Base-by-base conservation (phyloP, 1,140 invertebrate genomes). In the Parapsyche elsis region DNA sequence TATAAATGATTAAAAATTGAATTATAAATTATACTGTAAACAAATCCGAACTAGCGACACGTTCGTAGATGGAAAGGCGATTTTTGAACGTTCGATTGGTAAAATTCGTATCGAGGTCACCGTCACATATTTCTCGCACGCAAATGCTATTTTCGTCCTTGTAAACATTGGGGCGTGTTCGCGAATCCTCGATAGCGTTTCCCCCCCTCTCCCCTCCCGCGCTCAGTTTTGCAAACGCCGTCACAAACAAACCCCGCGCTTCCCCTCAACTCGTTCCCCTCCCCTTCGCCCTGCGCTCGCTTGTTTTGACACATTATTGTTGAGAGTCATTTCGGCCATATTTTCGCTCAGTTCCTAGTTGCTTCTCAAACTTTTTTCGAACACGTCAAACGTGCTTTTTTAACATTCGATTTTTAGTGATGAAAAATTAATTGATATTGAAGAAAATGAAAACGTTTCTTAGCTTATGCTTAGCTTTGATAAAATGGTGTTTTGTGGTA, bases 241-340 rank as follows among this genome's bases (percentile, higher is more conserved):
- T 67, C 64, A 26, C 64, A 67, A 67, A 67, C 64, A 67, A 67
- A 67, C 64, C 64, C 64, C 64, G 12, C 38, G 23, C 38, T 38
- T 71, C 45, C 24, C 75, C 74, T 7, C 53, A 49, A 1, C 30
- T 49, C 23, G 16, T 26, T 45, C 49, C 46, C 12, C 46, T 59
- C 53, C 21, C 49, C 74, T 21, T 9, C 74, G 5, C 49, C 12
- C 46, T n/a, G 46, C 74, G n/a, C 53, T 9, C 74, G 30, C 19
- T 21, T 77, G 75, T 77, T 77, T 77, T 77, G 75, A 77, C 75
- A 77, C 26, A 76, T 77, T 76, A 77, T 77, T 77, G 75, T 67
- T 77, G 75, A 77, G 75, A 77, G 75, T 77, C 75, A 77, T 77
- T 77, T 77, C 75, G 75, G 75, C 75, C 59, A 77, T 77, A 77